phyloP scores from a whole-genome alignment of 2,113 vertebrate genomes.

The Pteropus alecto region DNA sequence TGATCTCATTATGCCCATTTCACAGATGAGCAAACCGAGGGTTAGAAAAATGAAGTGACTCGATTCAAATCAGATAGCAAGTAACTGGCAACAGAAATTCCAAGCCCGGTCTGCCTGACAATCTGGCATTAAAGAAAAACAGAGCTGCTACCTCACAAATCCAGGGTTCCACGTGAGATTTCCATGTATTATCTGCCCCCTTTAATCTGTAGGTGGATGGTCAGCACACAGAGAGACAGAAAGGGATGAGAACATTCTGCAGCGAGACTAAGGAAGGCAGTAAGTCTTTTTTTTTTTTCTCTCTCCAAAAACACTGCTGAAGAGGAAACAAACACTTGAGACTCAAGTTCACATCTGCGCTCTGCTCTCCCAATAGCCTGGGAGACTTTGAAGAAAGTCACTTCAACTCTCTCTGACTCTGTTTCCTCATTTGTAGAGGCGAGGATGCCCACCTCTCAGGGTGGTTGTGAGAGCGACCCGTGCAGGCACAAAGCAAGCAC shows the following conservation, averaged over 20 bases:
- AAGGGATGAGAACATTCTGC: neutral
- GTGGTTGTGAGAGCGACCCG: too few species aligned
- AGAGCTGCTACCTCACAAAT: neutral
- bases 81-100: neutral
- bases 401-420: neutral
- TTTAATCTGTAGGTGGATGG: neutral
- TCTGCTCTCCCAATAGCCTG: neutral
- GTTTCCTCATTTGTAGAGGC: neutral
- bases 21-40: neutral
- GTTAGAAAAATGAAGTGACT: neutral
- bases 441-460: neutral
- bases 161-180: neutral
- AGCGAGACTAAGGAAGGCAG: neutral
- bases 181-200: neutral
- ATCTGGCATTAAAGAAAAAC: neutral
- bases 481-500: neutral
- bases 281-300: neutral
- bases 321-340: neutral
- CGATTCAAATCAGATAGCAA: neutral
- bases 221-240: neutral
- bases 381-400: neutral
- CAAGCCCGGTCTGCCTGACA: neutral
- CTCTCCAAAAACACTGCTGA: neutral
- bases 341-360: neutral
- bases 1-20: neutral